These are phyloP conservation scores for Percopsis omiscomaycus DNA, from an alignment of 2,797 vertebrate genomes.

Conservation along the genomic window DNA sequence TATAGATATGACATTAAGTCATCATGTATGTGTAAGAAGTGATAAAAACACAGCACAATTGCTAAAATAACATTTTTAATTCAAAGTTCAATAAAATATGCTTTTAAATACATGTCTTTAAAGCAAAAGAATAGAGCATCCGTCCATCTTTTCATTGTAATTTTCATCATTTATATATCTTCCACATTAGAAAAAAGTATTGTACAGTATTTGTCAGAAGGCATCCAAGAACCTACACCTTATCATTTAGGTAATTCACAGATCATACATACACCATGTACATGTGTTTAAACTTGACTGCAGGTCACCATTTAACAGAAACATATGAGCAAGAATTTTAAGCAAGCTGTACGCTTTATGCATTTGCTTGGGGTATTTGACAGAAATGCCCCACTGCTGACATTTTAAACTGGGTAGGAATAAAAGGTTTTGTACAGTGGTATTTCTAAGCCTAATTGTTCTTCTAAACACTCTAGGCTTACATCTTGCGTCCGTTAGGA, in stretches of 20 bases:
- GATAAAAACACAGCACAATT: slow-evolving; percentile 10
- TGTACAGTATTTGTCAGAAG: slow-evolving; percentile 22
- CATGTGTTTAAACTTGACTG: slow-evolving; percentile 10
- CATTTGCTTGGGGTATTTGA: slow-evolving; percentile 13
- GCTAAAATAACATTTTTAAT: slow-evolving; percentile 71
- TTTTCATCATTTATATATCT: slow-evolving; percentile 35
- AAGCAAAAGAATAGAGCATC: slow-evolving; percentile 65
- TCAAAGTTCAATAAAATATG: slow-evolving; percentile 61
- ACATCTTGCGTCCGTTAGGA: background rate
- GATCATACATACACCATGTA: slow-evolving; percentile 7
- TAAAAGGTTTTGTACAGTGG: slow-evolving; percentile 11
- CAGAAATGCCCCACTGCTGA: background rate
- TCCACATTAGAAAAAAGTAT: slow-evolving; percentile 51
- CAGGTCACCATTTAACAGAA: slow-evolving; percentile 10
- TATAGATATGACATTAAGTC: slow-evolving; percentile 33
- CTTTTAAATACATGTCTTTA: slow-evolving; percentile 68
- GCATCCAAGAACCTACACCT: slow-evolving; percentile 29
- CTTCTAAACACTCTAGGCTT: background rate
- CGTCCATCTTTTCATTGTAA: slow-evolving; percentile 22
- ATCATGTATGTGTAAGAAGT: background rate
- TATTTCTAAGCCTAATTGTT: background rate
- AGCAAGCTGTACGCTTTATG: slow-evolving; percentile 1
- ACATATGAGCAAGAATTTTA: slow-evolving; percentile 10
- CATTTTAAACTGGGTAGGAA: background rate
- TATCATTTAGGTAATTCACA: slow-evolving; percentile 26